Evolutionary conservation across 2,113 vertebrate species (phyloP).

Genomic region (Entelurus aequoreus): DNA sequence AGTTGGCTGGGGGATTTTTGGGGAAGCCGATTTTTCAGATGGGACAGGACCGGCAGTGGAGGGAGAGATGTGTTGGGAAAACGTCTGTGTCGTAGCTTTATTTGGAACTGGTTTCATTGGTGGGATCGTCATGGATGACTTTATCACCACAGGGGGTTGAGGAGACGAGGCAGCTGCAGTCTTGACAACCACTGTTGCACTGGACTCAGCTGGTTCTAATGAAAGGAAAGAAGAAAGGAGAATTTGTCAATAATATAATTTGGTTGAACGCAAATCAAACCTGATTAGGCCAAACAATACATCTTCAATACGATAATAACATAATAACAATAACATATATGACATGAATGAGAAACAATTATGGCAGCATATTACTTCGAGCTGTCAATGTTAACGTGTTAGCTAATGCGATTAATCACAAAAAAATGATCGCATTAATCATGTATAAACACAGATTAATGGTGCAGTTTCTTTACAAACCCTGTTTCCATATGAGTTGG

Average conservation of each 20-base stretch:
- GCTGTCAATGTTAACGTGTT: too few species aligned
- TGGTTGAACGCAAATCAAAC: too few species aligned
- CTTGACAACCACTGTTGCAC: constrained; percentile 69
- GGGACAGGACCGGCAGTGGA: constrained; percentile 45
- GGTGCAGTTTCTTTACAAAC: too few species aligned
- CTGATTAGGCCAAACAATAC: too few species aligned
- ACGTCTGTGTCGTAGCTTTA: constrained; percentile 50
- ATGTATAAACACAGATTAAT: too few species aligned
- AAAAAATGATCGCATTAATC: too few species aligned
- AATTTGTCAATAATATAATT: not conserved
- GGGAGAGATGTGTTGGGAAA: constrained; percentile 16
- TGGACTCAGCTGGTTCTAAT: constrained; percentile 70
- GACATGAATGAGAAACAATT: not conserved
- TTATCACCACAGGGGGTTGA: constrained; percentile 64
- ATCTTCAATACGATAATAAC: not conserved
- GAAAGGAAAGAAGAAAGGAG: not conserved
- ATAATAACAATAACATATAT: not conserved
- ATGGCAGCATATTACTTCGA: not conserved
- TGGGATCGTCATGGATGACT: constrained; percentile 67
- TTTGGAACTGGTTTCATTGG: constrained; percentile 62
- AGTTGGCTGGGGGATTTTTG: constrained; percentile 26
- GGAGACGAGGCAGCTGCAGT: constrained; percentile 54
- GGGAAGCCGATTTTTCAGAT: constrained; percentile 44
- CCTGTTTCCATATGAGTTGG: too few species aligned
- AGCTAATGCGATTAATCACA: too few species aligned